These are phyloP conservation scores for Scaptomyza flava DNA, from an alignment of 2,888 invertebrate species.

Conservation along the genomic window DNA sequence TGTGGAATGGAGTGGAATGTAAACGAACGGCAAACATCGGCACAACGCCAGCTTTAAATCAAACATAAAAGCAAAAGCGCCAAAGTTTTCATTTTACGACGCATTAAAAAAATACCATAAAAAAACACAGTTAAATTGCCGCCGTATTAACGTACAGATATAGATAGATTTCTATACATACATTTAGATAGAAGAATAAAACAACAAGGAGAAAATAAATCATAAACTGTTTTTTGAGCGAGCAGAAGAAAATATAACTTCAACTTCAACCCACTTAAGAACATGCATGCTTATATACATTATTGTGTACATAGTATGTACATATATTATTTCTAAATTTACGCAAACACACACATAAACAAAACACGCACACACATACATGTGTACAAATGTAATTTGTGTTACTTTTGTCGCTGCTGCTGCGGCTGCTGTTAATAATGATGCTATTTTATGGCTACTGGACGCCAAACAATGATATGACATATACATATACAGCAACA, in stretches of 20 bases:
- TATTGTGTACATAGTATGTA: background rate
- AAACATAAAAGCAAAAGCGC: conserved; percentile 30
- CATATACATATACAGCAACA: background rate
- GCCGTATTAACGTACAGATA: too few relatives aligned
- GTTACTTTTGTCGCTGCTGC: conserved; percentile 25
- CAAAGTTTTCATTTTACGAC: conserved; percentile 68
- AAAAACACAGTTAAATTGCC: conserved; percentile 37
- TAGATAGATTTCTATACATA: conserved; percentile 3
- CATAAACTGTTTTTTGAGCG: conserved; percentile 1
- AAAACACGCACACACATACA: conserved; percentile 5
- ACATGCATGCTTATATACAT: conserved; percentile 4
- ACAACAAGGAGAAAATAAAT: background rate
- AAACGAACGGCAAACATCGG: conserved; percentile 16
- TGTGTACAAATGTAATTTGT: conserved; percentile 27
- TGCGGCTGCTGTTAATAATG: conserved; percentile 23
- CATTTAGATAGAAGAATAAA: background rate
- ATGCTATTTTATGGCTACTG: conserved; percentile 50
- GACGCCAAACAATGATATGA: conserved; percentile 31
- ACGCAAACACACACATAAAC: conserved; percentile 5
- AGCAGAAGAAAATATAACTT: conserved; percentile 29
- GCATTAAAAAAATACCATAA: conserved; percentile 71
- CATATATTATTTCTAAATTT: background rate
- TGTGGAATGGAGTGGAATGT: background rate
- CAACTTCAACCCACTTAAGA: too few relatives aligned
- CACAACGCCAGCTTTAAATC: conserved; percentile 14